Base-by-base conservation (phyloP, 2,113 vertebrate species). In the Sardina pilchardus region DNA sequence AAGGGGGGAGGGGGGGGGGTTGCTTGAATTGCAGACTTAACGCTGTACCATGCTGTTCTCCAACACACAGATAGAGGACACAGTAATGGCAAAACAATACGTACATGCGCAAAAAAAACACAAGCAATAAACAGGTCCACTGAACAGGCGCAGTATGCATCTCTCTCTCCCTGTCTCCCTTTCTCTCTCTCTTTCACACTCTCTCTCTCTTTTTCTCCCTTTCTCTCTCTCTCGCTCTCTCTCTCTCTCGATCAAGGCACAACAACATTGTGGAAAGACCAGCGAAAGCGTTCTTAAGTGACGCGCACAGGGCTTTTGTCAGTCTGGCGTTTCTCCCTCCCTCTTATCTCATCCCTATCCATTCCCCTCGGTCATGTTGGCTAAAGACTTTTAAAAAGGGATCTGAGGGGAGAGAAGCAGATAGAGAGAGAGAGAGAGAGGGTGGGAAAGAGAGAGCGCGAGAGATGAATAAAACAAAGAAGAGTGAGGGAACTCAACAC, bases 371-470 rank as follows among this genome's bases (percentile, higher is more conserved):
- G 24, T 26, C n/a, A 67, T 26, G 39, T 47, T 63, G 84, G 75
- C 75, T 82, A 42, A 78, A 80, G 48, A 24, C 34, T 82, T 24
- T 48, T 45, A 85, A 59, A 53, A 14, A 83, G 30, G 39, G 39
- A 39, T 47, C 47, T 48, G 39, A 47, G 44, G 7, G 36, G 24
- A 36, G 34, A 47, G 21, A 80, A 10, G n/a, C 26, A 10, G 19
- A 84, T 1, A 47, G 9, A 47, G 0, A 26, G 3, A 44, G 39
- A 19, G 12, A 75, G 16, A 78, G 67, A 4, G 34, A 9, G 42
- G 3, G 44, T 21, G 26, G 50, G 44, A 47, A 21, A 47, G 45
- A 80, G 44, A 47, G 47, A 80, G 43, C 19, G n/a, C 75, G 80
- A 34, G 26, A 75, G 71, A 78, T 36, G 7, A 34, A 78, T 16